Conservation (phyloP, 2,797 vertebrate genomes). For the Hyperoplus immaculatus region DNA sequence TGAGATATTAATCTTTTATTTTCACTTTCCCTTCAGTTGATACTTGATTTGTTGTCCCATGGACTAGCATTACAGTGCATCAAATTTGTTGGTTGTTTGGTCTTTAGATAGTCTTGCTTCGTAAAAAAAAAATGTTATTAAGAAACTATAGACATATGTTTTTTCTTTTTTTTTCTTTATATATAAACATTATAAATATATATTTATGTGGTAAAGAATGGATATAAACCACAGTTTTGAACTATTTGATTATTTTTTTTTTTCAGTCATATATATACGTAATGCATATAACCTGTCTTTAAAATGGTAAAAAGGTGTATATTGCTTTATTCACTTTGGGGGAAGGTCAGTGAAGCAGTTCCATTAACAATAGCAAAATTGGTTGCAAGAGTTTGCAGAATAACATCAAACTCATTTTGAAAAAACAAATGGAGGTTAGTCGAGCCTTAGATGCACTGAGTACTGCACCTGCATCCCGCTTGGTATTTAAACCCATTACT, state of each 20-base stretch:
- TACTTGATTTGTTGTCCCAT: constrained; percentile 89
- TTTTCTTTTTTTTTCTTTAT: constrained; percentile 88
- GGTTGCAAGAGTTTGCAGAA: constrained; percentile 89
- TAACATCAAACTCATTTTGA: constrained; percentile 86
- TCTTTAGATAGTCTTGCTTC: constrained; percentile 98
- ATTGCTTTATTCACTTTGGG: constrained; percentile 95
- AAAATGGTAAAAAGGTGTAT: constrained; percentile 91
- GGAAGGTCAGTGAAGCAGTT: constrained; percentile 89
- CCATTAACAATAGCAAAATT: constrained; percentile 87
- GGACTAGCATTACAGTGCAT: constrained; percentile 96
- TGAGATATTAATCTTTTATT: constrained; percentile 82
- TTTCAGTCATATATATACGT: constrained; percentile 90
- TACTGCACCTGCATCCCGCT: constrained; percentile 91
- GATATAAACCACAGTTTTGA: constrained; percentile 96
- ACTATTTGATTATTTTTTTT: constrained; percentile 91
- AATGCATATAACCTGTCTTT: constrained; percentile 96
- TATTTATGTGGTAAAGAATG: constrained; percentile 97
- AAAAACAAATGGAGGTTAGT: constrained; percentile 84
- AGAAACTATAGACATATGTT: constrained; percentile 90
- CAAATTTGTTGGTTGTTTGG: constrained; percentile 94
- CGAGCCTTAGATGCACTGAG: constrained; percentile 90
- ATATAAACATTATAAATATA: constrained; percentile 89
- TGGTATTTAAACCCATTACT: constrained; percentile 90
- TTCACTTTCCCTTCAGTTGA: constrained; percentile 85
- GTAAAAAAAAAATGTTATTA: constrained; percentile 84